Percentiles rank a stretch among this genome's conserved stretches.
Conservation (phyloP, 1,140 invertebrate species). For the Lasioglossum baleicum region DNA sequence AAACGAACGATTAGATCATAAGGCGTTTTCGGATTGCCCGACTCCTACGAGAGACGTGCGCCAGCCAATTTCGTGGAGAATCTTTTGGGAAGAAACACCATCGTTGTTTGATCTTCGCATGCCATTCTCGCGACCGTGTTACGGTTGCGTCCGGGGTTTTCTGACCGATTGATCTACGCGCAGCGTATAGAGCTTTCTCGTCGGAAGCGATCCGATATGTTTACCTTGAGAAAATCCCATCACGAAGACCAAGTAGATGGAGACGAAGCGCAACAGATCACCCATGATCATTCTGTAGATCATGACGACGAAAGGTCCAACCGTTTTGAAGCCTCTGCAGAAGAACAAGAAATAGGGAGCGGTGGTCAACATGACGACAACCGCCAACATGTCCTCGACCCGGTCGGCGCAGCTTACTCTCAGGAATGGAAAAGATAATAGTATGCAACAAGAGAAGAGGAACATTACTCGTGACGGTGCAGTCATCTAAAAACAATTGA, state of each 20-base stretch:
- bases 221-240: conserved; percentile 98
- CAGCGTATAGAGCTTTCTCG: too few relatives aligned
- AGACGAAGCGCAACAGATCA: conserved; percentile 96
- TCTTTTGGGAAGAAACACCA: not conserved
- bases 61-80: conserved; percentile 6
- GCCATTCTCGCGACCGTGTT: too few relatives aligned
- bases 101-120: not conserved
- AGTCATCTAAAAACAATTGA: conserved; percentile 84
- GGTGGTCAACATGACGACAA: conserved; percentile 96
- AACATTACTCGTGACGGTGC: conserved; percentile 96
- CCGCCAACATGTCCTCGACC: conserved; percentile 93
- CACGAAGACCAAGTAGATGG: conserved; percentile 97
- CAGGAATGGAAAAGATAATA: conserved; percentile 90
- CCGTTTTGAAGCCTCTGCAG: conserved; percentile 97
- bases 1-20: conserved; percentile 46
- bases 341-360: conserved; percentile 99
- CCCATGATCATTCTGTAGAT: conserved; percentile 99
- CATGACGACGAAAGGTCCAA: conserved; percentile 99
- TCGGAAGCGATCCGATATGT: too few relatives aligned
- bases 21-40: not conserved
- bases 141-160: too few relatives aligned
- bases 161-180: too few relatives aligned
- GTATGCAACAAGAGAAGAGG: conserved; percentile 93
- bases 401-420: conserved; percentile 91
- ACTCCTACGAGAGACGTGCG: not conserved